phyloP scores from a whole-genome alignment of 1,140 invertebrate species.

The Drosophila azteca region DNA sequence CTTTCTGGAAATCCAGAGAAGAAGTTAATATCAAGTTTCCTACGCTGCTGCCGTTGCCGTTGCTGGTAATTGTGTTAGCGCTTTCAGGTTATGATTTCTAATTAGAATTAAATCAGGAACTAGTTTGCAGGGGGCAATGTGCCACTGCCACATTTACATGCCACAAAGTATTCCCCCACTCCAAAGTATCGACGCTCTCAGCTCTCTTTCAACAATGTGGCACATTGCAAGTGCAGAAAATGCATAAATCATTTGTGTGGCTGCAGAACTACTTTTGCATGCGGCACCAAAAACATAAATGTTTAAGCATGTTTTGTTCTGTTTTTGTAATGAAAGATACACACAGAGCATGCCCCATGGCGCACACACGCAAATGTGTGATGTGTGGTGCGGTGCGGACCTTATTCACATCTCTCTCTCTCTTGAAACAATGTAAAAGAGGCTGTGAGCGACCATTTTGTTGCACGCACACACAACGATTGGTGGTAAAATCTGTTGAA shows the following conservation, averaged over 20 bases:
- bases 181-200: slow-evolving; percentile 16
- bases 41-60: not conserved
- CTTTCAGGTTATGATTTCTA: slow-evolving; percentile 47
- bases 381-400: not conserved
- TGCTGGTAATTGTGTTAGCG: slow-evolving; percentile 46
- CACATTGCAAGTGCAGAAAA: slow-evolving; percentile 64
- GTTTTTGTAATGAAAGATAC: slow-evolving; percentile 55
- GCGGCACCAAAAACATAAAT: slow-evolving; percentile 61
- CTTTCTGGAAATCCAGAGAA: slow-evolving; percentile 23
- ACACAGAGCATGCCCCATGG: slow-evolving; percentile 10
- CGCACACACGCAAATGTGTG: slow-evolving; percentile 20
- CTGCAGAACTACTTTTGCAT: slow-evolving; percentile 52
- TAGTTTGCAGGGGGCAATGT: not conserved
- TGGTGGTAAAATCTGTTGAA: slow-evolving; percentile 51
- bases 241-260: slow-evolving; percentile 69
- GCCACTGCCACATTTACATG: not conserved
- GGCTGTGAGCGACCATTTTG: slow-evolving; percentile 53
- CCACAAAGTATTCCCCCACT: not conserved
- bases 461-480: slow-evolving; percentile 46
- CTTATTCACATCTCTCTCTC: slow-evolving; percentile 43
- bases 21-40: slow-evolving; percentile 42
- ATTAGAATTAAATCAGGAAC: slow-evolving; percentile 32
- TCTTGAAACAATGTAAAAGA: slow-evolving; percentile 52
- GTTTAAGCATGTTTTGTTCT: slow-evolving; percentile 65
- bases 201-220: slow-evolving; percentile 66